Conservation (phyloP, 1,140 invertebrate genomes). For the Meloidogyne chitwoodi region DNA sequence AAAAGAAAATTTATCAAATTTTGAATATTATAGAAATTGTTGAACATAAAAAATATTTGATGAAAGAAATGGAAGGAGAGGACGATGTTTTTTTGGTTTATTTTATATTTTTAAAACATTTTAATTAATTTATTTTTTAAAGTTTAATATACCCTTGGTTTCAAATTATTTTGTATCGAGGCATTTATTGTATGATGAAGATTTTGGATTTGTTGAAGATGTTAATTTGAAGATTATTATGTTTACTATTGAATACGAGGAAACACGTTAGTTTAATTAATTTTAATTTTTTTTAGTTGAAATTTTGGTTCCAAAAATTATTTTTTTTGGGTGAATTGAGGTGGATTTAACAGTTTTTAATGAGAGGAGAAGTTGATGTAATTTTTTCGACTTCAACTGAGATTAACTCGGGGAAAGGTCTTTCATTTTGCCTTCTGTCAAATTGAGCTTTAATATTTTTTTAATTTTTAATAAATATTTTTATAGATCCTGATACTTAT, state of each 20-base stretch:
- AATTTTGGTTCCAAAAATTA: too few relatives aligned
- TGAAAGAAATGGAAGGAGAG: neutral
- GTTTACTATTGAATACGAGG: neutral
- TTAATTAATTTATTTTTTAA: neutral
- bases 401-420: too few relatives aligned
- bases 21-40: neutral
- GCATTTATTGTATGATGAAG: neutral
- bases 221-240: neutral
- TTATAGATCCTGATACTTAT: neutral
- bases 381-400: too few relatives aligned
- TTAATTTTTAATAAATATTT: neutral
- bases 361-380: too few relatives aligned
- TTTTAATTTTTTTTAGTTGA: neutral
- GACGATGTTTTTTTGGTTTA: neutral
- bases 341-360: too few relatives aligned
- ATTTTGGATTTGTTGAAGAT: neutral
- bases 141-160: neutral
- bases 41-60: neutral
- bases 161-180: neutral
- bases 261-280: neutral
- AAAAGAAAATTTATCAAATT: neutral
- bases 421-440: too few relatives aligned
- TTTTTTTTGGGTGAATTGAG: too few relatives aligned
- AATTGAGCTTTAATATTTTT: too few relatives aligned
- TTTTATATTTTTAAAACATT: neutral